phyloP scores from a whole-genome alignment of 2,113 vertebrate species.

The Cyphomyrus discorhynchus region DNA sequence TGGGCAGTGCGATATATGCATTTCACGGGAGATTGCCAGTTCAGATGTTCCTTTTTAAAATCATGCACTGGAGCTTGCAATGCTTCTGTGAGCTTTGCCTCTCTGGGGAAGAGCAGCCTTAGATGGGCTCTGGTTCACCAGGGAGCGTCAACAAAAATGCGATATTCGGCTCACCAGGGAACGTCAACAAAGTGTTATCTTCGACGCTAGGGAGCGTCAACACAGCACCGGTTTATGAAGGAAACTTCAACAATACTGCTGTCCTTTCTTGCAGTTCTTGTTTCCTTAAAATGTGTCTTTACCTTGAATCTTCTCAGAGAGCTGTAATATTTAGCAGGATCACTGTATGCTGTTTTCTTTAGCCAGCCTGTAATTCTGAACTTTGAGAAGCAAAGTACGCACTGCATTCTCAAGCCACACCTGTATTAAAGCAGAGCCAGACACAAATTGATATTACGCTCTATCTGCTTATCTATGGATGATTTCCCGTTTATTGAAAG shows the following conservation, averaged over 20 bases:
- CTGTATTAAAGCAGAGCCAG: not conserved
- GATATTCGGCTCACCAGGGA: not conserved
- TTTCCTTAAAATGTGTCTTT: not conserved
- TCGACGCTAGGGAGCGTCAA: not conserved
- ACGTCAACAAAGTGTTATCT: not conserved
- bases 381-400: not conserved
- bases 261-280: not conserved
- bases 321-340: not conserved
- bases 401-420: not conserved
- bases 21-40: conserved; percentile 9
- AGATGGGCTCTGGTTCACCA: not conserved
- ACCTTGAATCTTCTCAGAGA: not conserved
- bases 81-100: not conserved
- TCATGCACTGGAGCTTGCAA: not conserved
- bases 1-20: not conserved
- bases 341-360: not conserved
- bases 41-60: conserved; percentile 7
- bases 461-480: not conserved
- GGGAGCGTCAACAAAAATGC: not conserved
- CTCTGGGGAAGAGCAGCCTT: not conserved
- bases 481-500: not conserved
- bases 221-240: not conserved
- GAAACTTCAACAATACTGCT: not conserved
- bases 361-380: not conserved
- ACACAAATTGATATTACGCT: not conserved